These are phyloP conservation scores for Nothobranchius kuhntae DNA, from an alignment of 2,113 vertebrate genomes.

Conservation along the genomic window DNA sequence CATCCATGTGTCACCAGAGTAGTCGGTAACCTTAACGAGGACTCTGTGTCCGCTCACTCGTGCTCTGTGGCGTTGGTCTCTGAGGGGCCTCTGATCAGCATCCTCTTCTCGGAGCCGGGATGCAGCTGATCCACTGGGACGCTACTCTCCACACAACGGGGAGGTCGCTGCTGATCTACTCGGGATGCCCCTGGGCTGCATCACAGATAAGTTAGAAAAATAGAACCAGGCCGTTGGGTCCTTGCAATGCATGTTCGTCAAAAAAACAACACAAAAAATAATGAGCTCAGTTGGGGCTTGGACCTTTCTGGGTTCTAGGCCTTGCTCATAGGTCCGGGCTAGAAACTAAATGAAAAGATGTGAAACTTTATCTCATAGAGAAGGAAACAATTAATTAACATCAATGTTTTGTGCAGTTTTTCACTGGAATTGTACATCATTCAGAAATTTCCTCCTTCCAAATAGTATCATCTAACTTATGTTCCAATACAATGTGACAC, in stretches of 20 bases:
- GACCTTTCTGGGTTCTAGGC: not conserved
- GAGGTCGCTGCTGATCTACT: slow-evolving; percentile 3
- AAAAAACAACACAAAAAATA: not conserved
- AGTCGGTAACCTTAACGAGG: slow-evolving; percentile 58
- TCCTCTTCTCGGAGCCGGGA: slow-evolving; percentile 21
- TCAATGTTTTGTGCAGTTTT: no score
- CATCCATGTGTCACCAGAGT: slow-evolving; percentile 54
- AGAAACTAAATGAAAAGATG: no score
- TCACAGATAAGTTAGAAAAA: slow-evolving; percentile 43
- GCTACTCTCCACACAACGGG: not conserved
- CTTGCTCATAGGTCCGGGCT: slow-evolving; percentile 7
- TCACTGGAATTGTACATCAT: no score
- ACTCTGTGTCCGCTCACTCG: slow-evolving; percentile 23
- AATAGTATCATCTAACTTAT: no score
- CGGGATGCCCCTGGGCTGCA: not conserved
- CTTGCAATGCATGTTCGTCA: not conserved
- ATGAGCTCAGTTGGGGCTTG: no score
- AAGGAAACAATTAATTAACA: no score
- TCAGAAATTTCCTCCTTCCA: no score
- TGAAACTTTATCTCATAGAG: no score
- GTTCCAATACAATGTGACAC: no score
- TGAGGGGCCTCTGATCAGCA: slow-evolving; percentile 9
- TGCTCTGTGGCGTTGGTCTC: slow-evolving; percentile 18
- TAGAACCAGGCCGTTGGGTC: not conserved
- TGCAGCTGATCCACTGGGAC: slow-evolving; percentile 1